Conservation (phyloP, 2,797 vertebrate species). For the Fundulus diaphanus region DNA sequence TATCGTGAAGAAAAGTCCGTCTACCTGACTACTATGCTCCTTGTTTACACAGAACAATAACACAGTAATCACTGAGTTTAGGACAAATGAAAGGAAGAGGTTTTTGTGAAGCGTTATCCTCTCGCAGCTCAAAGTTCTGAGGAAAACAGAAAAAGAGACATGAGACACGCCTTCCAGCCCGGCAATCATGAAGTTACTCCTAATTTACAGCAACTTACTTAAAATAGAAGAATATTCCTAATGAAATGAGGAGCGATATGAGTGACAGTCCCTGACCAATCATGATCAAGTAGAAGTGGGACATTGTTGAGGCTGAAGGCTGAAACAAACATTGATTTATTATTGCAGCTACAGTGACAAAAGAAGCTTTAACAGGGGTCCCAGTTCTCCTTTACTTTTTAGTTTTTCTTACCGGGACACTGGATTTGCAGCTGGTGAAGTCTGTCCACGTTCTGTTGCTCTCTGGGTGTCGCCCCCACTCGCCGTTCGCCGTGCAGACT, state of each 20-base stretch:
- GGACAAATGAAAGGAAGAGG: constrained; percentile 94
- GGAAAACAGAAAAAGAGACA: constrained; percentile 1
- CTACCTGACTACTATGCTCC: constrained; percentile 74
- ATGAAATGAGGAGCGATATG: constrained; percentile 90
- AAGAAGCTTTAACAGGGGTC: background rate
- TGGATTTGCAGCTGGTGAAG: constrained; percentile 86
- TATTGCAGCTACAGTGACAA: background rate
- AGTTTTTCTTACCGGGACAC: constrained; percentile 76
- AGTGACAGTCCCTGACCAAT: constrained; percentile 95
- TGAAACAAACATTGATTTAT: constrained; percentile 18
- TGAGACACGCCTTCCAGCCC: background rate
- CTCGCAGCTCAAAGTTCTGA: constrained; percentile 96
- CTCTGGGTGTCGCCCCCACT: constrained; percentile 91
- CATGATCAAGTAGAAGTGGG: constrained; percentile 92
- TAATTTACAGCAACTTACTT: constrained; percentile 85
- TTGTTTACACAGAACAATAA: constrained; percentile 87
- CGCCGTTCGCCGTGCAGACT: constrained; percentile 87
- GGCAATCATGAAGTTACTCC: background rate
- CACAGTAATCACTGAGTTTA: constrained; percentile 92
- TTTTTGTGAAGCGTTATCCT: constrained; percentile 99
- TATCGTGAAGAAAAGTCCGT: background rate
- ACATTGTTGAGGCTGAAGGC: constrained; percentile 89
- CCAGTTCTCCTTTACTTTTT: background rate
- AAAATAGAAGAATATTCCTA: constrained; percentile 96
- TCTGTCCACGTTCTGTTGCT: constrained; percentile 97